Evolutionary conservation across 1,140 invertebrate genomes (phyloP), one percentile per base, ranked within the genome.

Genomic region (Leguminivora glycinivorella): DNA sequence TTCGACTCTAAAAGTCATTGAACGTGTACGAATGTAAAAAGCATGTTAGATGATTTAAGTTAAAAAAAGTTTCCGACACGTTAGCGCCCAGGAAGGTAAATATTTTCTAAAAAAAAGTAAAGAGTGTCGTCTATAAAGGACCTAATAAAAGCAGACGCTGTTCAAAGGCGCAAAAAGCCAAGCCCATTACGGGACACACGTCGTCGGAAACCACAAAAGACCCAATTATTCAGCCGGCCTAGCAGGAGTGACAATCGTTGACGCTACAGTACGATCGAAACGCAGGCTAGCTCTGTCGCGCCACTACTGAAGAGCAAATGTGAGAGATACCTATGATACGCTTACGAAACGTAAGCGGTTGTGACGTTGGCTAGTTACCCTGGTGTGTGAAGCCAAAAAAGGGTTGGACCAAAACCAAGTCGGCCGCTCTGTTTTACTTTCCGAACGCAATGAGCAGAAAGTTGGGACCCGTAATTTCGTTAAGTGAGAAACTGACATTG

Each of bases 221-320:
- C 80, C 80, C 82, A 82, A 82, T 86, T 82, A 84, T 81, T 82
- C n/a, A n/a, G n/a, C n/a, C n/a, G n/a, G n/a, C n/a, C n/a, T n/a
- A n/a, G n/a, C n/a, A n/a, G n/a, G n/a, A n/a, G n/a, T n/a, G n/a
- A n/a, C n/a, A n/a, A n/a, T n/a, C n/a, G n/a, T n/a, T n/a, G n/a
- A n/a, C n/a, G n/a, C n/a, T n/a, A n/a, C n/a, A n/a, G n/a, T n/a
- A n/a, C n/a, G n/a, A n/a, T n/a, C n/a, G n/a, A n/a, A n/a, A n/a
- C n/a, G n/a, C n/a, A n/a, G n/a, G n/a, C n/a, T n/a, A n/a, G n/a
- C n/a, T n/a, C n/a, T n/a, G n/a, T n/a, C n/a, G n/a, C n/a, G n/a
- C n/a, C n/a, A n/a, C n/a, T n/a, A n/a, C n/a, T n/a, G n/a, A n/a
- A n/a, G n/a, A n/a, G n/a, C n/a, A n/a, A n/a, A n/a, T n/a, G n/a